Percentiles rank a stretch among this genome's conserved stretches.
phyloP scores from a whole-genome alignment of 2,888 invertebrate species.

The Crioceris asparagi region DNA sequence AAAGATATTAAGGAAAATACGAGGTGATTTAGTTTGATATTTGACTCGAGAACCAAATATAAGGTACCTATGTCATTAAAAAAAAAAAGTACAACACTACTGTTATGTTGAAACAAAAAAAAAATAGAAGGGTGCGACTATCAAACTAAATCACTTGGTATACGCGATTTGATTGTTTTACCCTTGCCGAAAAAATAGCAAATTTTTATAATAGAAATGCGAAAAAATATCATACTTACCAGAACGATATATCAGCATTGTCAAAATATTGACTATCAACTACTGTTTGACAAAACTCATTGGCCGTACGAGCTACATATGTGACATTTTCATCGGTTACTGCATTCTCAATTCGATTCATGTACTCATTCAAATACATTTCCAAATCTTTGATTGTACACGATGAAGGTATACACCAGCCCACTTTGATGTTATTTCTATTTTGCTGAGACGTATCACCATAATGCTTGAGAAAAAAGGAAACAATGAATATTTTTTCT shows the following conservation, averaged over 20 bases:
- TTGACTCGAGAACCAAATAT: too few relatives aligned
- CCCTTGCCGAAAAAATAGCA: not conserved
- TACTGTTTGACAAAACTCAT: conserved; percentile 29
- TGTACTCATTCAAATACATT: conserved; percentile 27
- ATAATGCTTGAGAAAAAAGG: conserved; percentile 23
- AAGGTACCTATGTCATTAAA: too few relatives aligned
- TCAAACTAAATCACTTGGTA: too few relatives aligned
- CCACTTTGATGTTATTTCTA: conserved; percentile 29
- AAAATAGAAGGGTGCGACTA: too few relatives aligned
- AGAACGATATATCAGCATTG: conserved; percentile 31
- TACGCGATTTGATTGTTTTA: too few relatives aligned
- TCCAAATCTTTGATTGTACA: conserved; percentile 30
- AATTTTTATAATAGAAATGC: not conserved
- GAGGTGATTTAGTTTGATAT: too few relatives aligned
- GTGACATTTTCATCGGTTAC: conserved; percentile 25
- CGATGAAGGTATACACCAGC: conserved; percentile 35
- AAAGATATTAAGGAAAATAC: too few relatives aligned
- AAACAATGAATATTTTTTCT: too few relatives aligned
- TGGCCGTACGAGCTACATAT: conserved; percentile 22
- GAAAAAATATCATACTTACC: conserved; percentile 27
- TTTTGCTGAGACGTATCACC: conserved; percentile 30
- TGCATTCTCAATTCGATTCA: conserved; percentile 27
- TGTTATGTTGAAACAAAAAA: too few relatives aligned
- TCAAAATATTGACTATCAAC: conserved; percentile 25
- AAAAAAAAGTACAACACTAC: too few relatives aligned